A percentile compares a stretch with the other conserved stretches of the same genome.
Evolutionary conservation across 2,113 vertebrate species (phyloP).

Genomic region (Cynocephalus volans): DNA sequence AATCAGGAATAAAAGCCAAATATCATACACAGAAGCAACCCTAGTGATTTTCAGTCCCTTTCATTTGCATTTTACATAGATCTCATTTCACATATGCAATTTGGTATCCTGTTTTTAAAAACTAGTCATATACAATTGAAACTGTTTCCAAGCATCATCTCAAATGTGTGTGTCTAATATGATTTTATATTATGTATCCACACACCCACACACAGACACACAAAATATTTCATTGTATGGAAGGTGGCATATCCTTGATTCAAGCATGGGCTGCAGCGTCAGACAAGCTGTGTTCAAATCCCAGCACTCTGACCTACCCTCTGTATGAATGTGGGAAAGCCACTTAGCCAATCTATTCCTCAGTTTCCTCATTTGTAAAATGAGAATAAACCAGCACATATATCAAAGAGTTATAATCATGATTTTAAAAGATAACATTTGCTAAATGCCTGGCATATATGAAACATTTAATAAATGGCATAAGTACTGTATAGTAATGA

Average conservation of each 20-base stretch:
- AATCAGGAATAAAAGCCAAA: not conserved
- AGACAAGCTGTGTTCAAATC: not conserved
- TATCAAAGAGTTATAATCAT: not conserved
- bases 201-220: not conserved
- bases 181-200: not conserved
- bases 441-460: not conserved
- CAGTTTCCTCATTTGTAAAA: not conserved
- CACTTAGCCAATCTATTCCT: not conserved
- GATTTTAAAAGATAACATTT: constrained; percentile 15
- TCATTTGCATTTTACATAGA: not conserved
- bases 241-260: not conserved
- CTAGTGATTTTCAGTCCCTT: not conserved
- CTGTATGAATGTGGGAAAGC: not conserved
- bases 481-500: not conserved
- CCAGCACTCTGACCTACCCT: not conserved
- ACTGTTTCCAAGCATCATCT: not conserved
- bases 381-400: not conserved
- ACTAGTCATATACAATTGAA: not conserved
- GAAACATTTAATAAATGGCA: not conserved
- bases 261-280: not conserved
- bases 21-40: not conserved
- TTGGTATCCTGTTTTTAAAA: not conserved
- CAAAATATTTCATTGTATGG: not conserved
- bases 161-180: not conserved
- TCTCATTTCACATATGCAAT: not conserved